Evolutionary conservation across 1,140 invertebrate genomes (phyloP), one percentile per base, ranked within the genome.

Genomic region (Zaprionus camerounensis): DNA sequence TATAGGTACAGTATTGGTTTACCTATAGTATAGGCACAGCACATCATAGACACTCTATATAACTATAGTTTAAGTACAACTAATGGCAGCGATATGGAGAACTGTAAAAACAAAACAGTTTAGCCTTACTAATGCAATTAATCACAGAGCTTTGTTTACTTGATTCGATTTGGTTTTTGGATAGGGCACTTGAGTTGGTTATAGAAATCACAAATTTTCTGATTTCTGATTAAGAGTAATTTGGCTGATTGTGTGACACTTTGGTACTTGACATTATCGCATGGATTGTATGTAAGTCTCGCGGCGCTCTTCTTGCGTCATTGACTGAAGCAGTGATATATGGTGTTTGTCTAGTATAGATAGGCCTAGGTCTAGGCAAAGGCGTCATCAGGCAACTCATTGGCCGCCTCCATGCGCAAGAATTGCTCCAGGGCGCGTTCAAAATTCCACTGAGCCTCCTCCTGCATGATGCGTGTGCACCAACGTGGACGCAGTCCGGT

Each of bases 401-500:
- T 66, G 1, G 38, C 22, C 0, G 15, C 13, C 15, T 57, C 67
- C 66, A 79, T 76, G 9, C 56, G 13, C 3, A 90, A 5, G 26
- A 90, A 92, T 44, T 78, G 17, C 2, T 81, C 24, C 0, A 91
- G 12, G 0, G 91, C 80, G 1, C 36, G 12, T 22, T 82, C 69
- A 7, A 91, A 74, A 20, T 86, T 55, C 91, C 91, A 92, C n/a
- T 81, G 62, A 12, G 83, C 86, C 17, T 80, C 70, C 22, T 91
- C 83, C 11, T 81, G 66, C 13, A 87, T 69, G 34, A 91, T 80
- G n/a, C 81, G 65, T 6, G 85, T 91, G 46, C 85, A 91, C 91
- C 91, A 92, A 7, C 80, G 59, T 13, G 76, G 75, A 44, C 78
- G 84, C 5, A 92, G 69, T 0, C 77, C 79, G 2, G 91, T 91